Evolutionary conservation across 2,888 invertebrate species (phyloP).

Genomic region (Apodemia zela): DNA sequence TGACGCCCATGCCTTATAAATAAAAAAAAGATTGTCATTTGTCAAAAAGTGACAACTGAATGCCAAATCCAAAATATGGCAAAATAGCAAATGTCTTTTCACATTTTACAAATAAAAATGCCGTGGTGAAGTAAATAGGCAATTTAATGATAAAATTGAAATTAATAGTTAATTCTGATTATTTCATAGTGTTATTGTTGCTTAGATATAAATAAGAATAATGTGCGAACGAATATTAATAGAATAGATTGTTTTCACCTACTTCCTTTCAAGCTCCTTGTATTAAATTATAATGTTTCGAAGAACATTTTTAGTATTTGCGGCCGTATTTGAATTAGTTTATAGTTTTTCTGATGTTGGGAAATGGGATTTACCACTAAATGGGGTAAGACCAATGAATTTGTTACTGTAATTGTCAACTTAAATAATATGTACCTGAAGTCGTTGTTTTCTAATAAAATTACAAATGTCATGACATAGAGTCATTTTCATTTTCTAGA

Average conservation of each 20-base stretch:
- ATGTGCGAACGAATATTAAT: slow-evolving; percentile 27
- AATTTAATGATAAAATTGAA: background rate
- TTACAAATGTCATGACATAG: background rate
- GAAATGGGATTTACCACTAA: slow-evolving; percentile 83
- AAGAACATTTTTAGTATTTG: slow-evolving; percentile 48
- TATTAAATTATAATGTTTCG: slow-evolving; percentile 51
- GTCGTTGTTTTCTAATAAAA: background rate
- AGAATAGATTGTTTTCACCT: slow-evolving; percentile 27
- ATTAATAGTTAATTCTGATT: background rate
- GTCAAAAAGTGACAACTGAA: too few relatives aligned
- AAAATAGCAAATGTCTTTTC: too few relatives aligned
- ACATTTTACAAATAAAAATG: slow-evolving; percentile 1
- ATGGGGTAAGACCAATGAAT: slow-evolving; percentile 27
- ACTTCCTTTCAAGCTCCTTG: slow-evolving; percentile 24
- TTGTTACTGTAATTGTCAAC: background rate
- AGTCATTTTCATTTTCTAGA: background rate
- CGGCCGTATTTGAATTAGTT: slow-evolving; percentile 50
- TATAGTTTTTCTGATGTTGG: slow-evolving; percentile 82
- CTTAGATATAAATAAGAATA: slow-evolving; percentile 30
- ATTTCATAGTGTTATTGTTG: background rate
- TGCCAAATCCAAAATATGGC: too few relatives aligned
- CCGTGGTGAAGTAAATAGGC: background rate
- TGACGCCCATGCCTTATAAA: too few relatives aligned
- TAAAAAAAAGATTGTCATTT: too few relatives aligned
- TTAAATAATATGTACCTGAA: too few relatives aligned